Evolutionary conservation across 1,140 invertebrate species (phyloP).

Genomic region (Caenorhabditis remanei): DNA sequence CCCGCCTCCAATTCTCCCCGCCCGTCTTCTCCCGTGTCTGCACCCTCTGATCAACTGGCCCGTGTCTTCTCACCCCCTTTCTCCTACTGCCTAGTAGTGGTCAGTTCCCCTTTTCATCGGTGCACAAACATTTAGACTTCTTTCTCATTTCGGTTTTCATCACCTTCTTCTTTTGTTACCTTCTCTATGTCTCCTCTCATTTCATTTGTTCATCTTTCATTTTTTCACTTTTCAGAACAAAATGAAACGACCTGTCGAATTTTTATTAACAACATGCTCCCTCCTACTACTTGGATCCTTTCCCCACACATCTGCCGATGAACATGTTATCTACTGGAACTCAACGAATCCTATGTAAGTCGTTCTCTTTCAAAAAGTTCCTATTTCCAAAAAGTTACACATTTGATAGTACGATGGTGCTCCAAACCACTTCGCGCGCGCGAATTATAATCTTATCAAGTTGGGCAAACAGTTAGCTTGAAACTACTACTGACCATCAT

Average conservation of each 20-base stretch:
- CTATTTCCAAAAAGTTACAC: neutral
- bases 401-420: constrained; percentile 9
- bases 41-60: constrained; percentile 32
- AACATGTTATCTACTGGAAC: constrained; percentile 32
- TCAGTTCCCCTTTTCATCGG: constrained; percentile 35
- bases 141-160: constrained; percentile 36
- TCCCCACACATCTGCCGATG: neutral
- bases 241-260: constrained; percentile 15
- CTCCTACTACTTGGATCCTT: neutral
- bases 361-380: neutral
- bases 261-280: constrained; percentile 8
- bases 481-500: constrained; percentile 24
- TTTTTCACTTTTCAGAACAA: neutral
- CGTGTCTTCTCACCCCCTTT: constrained; percentile 31
- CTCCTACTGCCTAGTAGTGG: constrained; percentile 47
- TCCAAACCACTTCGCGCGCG: neutral
- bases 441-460: constrained; percentile 42
- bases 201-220: neutral
- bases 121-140: constrained; percentile 52
- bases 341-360: constrained; percentile 26
- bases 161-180: neutral
- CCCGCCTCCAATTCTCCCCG: neutral
- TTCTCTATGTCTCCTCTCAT: neutral
- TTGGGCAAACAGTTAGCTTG: constrained; percentile 27
- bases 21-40: constrained; percentile 8